Evolutionary conservation across 2,888 invertebrate genomes (phyloP), one percentile per base, ranked within the genome.

Genomic region (Tryphoninae sp.): DNA sequence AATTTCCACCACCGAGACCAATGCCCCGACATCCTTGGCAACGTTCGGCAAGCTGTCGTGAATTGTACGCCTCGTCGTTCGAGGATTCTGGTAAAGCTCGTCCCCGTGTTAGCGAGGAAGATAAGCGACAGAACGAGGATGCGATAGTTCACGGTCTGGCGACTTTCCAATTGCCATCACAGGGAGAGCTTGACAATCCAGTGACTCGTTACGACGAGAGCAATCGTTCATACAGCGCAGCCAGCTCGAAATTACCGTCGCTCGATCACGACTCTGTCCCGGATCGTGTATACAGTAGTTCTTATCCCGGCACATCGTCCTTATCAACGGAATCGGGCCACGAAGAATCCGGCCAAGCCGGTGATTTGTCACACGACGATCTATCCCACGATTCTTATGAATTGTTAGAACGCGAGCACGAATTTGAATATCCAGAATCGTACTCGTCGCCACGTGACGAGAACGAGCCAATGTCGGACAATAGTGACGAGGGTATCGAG

Each of bases 381-480:
- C 93, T 97, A 42, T 96, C 97, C 45, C 97, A 97, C 91, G 97
- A 97, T 91, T 97, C 97, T 88, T 97, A 97, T 91, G 97, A 97
- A 91, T 92, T 97, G 26, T 93, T 97, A 82, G 97, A 97, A 90
- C 95, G 96, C 89, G 92, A 92, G 87, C 91, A 91, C 85, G 92
- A 92, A 85, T 92, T 90, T 84, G 92, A 92, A 71, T 90, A 91
- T 75, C 90, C 90, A 3, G 92, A 92, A 79, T 92, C 92, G 7
- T 90, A 90, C 77, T 92, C 92, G 23, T 91, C 91, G 83, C 90
- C 90, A 0, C 89, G 85, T 0, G 91, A 91, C 64, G 90, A 90
- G 58, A 87, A 88, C 68, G 90, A 90, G 64, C 78, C 82, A 53
- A 40, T 84, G 11, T 90, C 91, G 22, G 92, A 91, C 42, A 89